Percentiles rank a stretch among this genome's conserved stretches.
phyloP scores from a whole-genome alignment of 2,113 vertebrate species.

The Istiophorus platypterus region DNA sequence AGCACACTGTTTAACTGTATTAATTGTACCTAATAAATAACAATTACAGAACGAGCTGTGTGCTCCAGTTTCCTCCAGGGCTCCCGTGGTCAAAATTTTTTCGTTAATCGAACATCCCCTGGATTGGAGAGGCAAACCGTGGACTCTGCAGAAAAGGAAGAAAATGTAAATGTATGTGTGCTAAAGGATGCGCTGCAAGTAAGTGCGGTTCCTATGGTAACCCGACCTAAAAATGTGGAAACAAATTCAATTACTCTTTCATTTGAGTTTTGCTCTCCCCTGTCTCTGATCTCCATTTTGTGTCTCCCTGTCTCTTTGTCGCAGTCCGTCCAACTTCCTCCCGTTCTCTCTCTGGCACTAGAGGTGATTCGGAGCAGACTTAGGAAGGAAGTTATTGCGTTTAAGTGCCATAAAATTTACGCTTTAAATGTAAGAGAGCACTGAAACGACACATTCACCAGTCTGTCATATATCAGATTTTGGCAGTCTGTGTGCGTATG shows the following conservation, averaged over 20 bases:
- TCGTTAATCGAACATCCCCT: slow-evolving; percentile 25
- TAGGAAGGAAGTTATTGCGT: slow-evolving; percentile 47
- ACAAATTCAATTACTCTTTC: slow-evolving; percentile 67
- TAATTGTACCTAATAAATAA: slow-evolving; percentile 74
- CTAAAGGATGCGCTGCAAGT: slow-evolving; percentile 21
- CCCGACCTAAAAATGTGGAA: slow-evolving; percentile 62
- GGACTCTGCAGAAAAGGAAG: background rate
- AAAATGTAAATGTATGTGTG: slow-evolving; percentile 8
- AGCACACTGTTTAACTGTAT: slow-evolving; percentile 56
- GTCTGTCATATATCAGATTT: slow-evolving; percentile 56
- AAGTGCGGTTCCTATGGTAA: slow-evolving; percentile 75
- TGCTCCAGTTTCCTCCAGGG: slow-evolving; percentile 44
- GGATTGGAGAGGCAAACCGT: slow-evolving; percentile 26
- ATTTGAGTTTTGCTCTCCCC: slow-evolving; percentile 37
- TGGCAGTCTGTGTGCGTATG: slow-evolving; percentile 48
- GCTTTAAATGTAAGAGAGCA: slow-evolving; percentile 44
- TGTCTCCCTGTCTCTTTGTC: slow-evolving; percentile 9
- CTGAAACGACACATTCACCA: slow-evolving; percentile 31
- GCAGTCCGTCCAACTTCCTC: slow-evolving; percentile 5
- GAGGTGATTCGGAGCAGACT: slow-evolving; percentile 37
- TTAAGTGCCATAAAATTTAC: slow-evolving; percentile 32
- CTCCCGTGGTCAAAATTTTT: slow-evolving; percentile 20
- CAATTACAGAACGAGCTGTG: slow-evolving; percentile 58
- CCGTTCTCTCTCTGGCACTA: slow-evolving; percentile 8
- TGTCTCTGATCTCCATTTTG: slow-evolving; percentile 59